A percentile compares a stretch with the other conserved stretches of the same genome.
phyloP scores from a whole-genome alignment of 2,113 vertebrate species.

The Equus quagga region DNA sequence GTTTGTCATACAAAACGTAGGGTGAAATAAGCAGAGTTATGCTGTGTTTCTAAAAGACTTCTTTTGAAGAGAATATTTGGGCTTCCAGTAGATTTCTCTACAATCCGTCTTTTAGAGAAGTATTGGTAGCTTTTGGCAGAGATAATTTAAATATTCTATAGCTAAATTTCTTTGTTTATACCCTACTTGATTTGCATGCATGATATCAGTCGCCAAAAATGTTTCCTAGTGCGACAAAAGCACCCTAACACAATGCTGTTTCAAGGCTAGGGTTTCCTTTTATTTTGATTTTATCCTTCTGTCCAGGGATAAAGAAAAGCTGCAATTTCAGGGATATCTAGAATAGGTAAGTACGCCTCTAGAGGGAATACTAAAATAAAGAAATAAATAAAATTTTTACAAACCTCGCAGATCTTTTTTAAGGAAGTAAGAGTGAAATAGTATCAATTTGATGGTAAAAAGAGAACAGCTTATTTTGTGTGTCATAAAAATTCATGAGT shows the following conservation, averaged over 20 bases:
- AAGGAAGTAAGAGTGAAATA: background rate
- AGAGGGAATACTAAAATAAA: background rate
- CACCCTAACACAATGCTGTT: background rate
- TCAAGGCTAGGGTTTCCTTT: background rate
- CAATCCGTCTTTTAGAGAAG: background rate
- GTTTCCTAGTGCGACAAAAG: background rate
- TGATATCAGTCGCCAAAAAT: background rate
- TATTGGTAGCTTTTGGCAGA: slow-evolving; percentile 4
- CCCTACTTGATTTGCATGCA: background rate
- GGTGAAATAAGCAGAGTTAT: slow-evolving; percentile 16
- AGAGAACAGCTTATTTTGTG: background rate
- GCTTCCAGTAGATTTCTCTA: slow-evolving; percentile 5
- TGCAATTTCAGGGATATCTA: background rate
- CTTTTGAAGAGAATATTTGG: background rate
- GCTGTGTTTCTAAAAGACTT: slow-evolving; percentile 48
- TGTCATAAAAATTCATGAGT: background rate
- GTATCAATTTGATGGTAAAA: background rate
- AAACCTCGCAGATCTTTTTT: background rate
- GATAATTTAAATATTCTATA: slow-evolving; percentile 54
- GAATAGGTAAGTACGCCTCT: background rate
- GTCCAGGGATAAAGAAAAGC: slow-evolving; percentile 1
- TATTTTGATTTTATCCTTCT: background rate
- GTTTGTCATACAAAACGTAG: slow-evolving; percentile 68
- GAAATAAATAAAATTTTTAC: background rate
- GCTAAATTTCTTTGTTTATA: slow-evolving; percentile 15